Evolutionary conservation across 2,797 vertebrate genomes (phyloP).

Genomic region (Pipistrellus nathusii): DNA sequence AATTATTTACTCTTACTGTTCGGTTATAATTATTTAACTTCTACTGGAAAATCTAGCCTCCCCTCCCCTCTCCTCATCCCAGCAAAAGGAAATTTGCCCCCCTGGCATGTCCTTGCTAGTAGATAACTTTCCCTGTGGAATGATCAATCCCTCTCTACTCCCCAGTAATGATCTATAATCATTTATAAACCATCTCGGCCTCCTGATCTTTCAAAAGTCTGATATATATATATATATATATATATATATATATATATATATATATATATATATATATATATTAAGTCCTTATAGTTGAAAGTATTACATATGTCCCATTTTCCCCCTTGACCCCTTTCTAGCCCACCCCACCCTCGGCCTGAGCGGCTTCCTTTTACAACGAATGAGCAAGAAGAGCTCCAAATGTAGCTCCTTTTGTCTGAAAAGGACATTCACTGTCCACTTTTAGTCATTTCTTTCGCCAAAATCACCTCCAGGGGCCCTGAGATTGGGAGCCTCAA

Average conservation of each 20-base stretch:
- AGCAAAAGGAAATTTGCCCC: background rate
- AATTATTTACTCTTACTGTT: conserved; percentile 53
- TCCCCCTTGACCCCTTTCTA: no score
- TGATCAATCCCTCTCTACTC: background rate
- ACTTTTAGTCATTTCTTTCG: conserved; percentile 1
- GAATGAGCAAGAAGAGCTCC: conserved; percentile 5
- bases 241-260: no score
- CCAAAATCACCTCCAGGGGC: background rate
- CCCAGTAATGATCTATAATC: background rate
- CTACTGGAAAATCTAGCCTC: background rate
- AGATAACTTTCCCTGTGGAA: conserved; percentile 1
- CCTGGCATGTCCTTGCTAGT: background rate
- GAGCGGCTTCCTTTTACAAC: conserved; percentile 39
- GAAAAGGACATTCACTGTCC: conserved; percentile 10
- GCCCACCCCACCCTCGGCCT: no score
- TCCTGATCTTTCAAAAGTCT: background rate
- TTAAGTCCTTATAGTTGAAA: no score
- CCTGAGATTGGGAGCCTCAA: background rate
- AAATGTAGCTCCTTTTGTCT: conserved; percentile 22
- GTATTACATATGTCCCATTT: no score
- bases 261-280: no score
- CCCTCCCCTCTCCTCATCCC: background rate
- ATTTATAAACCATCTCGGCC: background rate
- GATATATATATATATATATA: no score
- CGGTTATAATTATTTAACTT: conserved; percentile 63